Evolutionary conservation across 2,797 vertebrate species (phyloP), one percentile per base, ranked within the genome.

Genomic region (Poecilia gillii): DNA sequence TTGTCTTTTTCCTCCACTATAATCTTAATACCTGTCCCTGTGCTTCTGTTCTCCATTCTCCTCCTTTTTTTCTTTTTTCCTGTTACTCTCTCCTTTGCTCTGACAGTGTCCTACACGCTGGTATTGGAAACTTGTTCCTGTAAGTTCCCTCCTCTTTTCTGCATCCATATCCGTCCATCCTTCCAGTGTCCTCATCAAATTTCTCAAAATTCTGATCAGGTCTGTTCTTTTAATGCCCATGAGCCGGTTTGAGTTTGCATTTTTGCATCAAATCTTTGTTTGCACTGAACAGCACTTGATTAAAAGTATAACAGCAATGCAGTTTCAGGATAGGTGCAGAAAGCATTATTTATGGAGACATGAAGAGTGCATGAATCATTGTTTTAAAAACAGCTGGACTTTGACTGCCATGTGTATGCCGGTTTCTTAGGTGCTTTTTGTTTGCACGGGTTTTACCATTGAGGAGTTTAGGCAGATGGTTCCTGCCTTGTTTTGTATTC

Each of bases 71-170:
- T 81, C 93, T 12, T 31, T 20, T 59, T 92, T 90, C 83, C 82
- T 89, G 70, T 89, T 59, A 57, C 70, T 68, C n/a, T 84, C 87
- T 74, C 72, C 88, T 93, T 79, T 90, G 91, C 77, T 93, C 88
- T 90, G 84, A 92, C 94, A 96, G 96, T 97, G 96, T 95, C 95
- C 96, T 83, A 95, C 95, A 89, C 94, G 94, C 92, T 96, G 96
- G 96, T 96, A 96, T 94, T 96, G 96, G 96, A 96, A 96, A 93
- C 96, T 96, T 95, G 95, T 96, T 93, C 96, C 96, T 96, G 96
- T 96, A 96, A 96, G 96, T 95, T 94, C 93, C 81, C 78, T 91
- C 86, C 87, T 91, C 93, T 90, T 85, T 90, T 90, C 91, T 92
- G 84, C 90, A 93, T 88, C 92, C 83, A 79, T 92, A 82, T 92